Percentiles rank a stretch among this genome's conserved stretches.
These are phyloP conservation scores for Euthynnus affinis DNA, from an alignment of 2,797 vertebrate species.

Conservation along the genomic window DNA sequence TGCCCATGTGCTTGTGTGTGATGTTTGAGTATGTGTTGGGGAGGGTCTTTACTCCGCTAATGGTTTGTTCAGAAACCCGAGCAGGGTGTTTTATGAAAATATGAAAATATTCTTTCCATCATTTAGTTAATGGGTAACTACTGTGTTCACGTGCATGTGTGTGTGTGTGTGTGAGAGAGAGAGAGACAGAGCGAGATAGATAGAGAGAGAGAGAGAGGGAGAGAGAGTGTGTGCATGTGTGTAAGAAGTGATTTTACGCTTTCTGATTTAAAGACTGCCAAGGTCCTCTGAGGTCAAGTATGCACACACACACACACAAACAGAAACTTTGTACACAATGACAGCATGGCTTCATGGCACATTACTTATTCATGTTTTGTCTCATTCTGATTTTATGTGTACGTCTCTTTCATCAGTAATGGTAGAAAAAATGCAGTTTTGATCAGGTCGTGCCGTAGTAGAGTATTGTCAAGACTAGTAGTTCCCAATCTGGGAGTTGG, in stretches of 20 bases:
- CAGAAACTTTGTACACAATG: slow-evolving; percentile 18
- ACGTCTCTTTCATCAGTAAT: not conserved
- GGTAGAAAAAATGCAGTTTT: not conserved
- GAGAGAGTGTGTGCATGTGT: not conserved
- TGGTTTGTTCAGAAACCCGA: slow-evolving; percentile 75
- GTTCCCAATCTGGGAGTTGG: not conserved
- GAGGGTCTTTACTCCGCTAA: slow-evolving; percentile 62
- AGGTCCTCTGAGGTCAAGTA: slow-evolving; percentile 42
- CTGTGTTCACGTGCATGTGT: slow-evolving; percentile 43
- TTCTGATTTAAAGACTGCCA: slow-evolving; percentile 33
- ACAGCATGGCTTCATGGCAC: not conserved
- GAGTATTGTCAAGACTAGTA: not conserved
- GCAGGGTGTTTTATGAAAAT: slow-evolving; percentile 66
- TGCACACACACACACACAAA: not conserved
- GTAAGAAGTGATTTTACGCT: slow-evolving; percentile 33
- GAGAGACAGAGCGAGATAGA: not conserved
- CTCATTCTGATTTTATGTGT: not conserved
- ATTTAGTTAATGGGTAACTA: slow-evolving; percentile 53
- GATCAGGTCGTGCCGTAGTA: not conserved
- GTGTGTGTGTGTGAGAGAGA: slow-evolving; percentile 6
- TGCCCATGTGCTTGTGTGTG: slow-evolving; percentile 22
- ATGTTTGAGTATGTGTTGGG: slow-evolving; percentile 61
- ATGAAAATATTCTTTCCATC: slow-evolving; percentile 54
- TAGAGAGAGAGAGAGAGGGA: not conserved
- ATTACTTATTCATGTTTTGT: slow-evolving; percentile 5